These are phyloP conservation scores for Corythaixoides concolor DNA, from an alignment of 2,113 vertebrate genomes.

Conservation along the genomic window DNA sequence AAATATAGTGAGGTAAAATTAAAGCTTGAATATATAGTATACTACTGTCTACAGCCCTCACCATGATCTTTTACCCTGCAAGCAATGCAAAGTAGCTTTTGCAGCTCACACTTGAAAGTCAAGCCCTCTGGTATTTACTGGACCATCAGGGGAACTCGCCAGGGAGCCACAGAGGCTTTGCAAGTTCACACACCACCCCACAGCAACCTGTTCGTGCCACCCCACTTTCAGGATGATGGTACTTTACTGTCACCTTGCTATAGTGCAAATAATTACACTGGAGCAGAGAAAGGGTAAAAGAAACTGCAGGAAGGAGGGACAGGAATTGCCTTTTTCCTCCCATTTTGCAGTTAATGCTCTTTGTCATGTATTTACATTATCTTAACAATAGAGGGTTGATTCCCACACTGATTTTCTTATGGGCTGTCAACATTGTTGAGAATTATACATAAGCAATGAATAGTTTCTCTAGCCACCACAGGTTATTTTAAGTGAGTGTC, in stretches of 20 bases:
- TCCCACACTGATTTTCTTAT: neutral
- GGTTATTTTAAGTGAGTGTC: neutral
- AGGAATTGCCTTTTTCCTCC: constrained; percentile 1
- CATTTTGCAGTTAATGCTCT: neutral
- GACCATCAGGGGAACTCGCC: neutral
- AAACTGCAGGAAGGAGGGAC: neutral
- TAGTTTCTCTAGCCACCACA: neutral
- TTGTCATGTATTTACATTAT: neutral
- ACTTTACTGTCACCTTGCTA: neutral
- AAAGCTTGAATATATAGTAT: neutral
- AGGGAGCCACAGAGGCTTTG: neutral
- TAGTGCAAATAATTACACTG: neutral
- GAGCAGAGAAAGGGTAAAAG: neutral
- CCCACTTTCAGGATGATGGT: accelerated
- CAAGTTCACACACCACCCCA: neutral
- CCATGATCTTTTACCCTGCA: neutral
- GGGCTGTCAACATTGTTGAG: neutral
- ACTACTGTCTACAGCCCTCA: neutral
- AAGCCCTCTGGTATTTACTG: neutral
- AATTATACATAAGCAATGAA: neutral
- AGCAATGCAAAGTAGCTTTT: neutral
- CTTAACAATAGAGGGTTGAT: constrained; percentile 6
- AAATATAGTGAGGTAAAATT: neutral
- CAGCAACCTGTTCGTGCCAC: neutral
- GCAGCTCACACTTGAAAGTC: neutral